Conservation (phyloP, 1,140 invertebrate genomes). For the Apis dorsata region DNA sequence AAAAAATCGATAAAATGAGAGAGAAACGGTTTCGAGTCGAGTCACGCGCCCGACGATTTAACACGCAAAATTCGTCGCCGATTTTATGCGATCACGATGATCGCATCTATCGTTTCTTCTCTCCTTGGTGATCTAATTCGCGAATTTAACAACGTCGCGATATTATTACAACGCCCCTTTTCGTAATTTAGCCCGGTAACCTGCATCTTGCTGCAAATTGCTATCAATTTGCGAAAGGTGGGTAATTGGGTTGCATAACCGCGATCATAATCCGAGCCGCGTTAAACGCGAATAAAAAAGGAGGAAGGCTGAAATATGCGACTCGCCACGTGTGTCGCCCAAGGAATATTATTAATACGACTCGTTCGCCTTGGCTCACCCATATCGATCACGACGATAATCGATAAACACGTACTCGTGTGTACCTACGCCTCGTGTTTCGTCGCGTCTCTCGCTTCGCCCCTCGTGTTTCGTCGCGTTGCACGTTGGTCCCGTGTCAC, state of each 20-base stretch:
- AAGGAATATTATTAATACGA: conserved; percentile 72
- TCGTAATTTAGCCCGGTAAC: conserved; percentile 23
- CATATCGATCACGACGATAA: conserved; percentile 74
- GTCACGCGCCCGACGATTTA: neutral
- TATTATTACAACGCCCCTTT: neutral
- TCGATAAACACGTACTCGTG: conserved; percentile 69
- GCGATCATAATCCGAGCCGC: conserved; percentile 64
- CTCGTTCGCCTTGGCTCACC: conserved; percentile 75
- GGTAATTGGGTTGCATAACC: conserved; percentile 74
- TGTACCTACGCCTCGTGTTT: conserved; percentile 39
- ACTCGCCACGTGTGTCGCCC: conserved; percentile 20
- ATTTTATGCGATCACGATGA: neutral
- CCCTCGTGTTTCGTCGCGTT: neutral
- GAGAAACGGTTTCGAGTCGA: conserved; percentile 10
- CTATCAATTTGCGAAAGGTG: conserved; percentile 70
- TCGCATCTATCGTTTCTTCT: neutral
- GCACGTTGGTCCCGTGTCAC: neutral
- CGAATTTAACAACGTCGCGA: conserved; percentile 9
- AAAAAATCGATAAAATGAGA: conserved; percentile 42
- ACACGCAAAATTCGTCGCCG: neutral
- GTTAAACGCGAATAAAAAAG: conserved; percentile 28
- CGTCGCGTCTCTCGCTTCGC: neutral
- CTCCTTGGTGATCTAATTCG: conserved; percentile 9
- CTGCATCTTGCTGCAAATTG: conserved; percentile 60
- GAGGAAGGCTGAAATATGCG: conserved; percentile 48